Evolutionary conservation across 2,797 vertebrate species (phyloP).

Genomic region (Neopelma chrysocephalum): DNA sequence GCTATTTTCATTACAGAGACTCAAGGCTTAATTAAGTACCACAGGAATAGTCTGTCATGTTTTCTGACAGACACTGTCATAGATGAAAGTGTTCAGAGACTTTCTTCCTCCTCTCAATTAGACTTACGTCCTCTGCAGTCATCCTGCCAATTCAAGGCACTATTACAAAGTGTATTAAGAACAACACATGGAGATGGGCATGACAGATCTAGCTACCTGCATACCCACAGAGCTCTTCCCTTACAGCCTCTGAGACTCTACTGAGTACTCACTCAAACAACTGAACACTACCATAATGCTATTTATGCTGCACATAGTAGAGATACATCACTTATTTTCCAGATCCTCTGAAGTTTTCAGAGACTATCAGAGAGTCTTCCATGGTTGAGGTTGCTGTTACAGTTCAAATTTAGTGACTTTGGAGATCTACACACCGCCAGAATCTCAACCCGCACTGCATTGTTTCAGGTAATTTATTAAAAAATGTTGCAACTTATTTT

Average conservation of each 20-base stretch:
- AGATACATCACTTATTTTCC: neutral
- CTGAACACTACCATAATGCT: neutral
- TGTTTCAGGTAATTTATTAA: neutral
- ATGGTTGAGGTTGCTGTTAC: neutral
- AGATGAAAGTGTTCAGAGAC: slow-evolving; percentile 32
- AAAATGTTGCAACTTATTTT: neutral
- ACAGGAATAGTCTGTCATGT: slow-evolving; percentile 53
- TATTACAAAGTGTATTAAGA: neutral
- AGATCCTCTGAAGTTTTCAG: neutral
- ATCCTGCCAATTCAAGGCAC: neutral
- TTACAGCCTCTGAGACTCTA: neutral
- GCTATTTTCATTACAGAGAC: slow-evolving; percentile 36
- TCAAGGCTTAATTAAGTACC: slow-evolving; percentile 61
- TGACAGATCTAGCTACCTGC: neutral
- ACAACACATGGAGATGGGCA: neutral
- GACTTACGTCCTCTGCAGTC: neutral
- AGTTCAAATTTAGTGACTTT: neutral
- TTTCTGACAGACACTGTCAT: slow-evolving; percentile 54
- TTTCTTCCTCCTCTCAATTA: slow-evolving; percentile 21
- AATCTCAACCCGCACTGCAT: neutral
- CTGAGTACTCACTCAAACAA: neutral
- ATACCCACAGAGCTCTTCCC: neutral
- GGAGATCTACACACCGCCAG: neutral
- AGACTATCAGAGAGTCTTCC: neutral
- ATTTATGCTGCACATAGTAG: neutral